phyloP scores from a whole-genome alignment of 2,113 vertebrate genomes.

The Cisticola juncidis region DNA sequence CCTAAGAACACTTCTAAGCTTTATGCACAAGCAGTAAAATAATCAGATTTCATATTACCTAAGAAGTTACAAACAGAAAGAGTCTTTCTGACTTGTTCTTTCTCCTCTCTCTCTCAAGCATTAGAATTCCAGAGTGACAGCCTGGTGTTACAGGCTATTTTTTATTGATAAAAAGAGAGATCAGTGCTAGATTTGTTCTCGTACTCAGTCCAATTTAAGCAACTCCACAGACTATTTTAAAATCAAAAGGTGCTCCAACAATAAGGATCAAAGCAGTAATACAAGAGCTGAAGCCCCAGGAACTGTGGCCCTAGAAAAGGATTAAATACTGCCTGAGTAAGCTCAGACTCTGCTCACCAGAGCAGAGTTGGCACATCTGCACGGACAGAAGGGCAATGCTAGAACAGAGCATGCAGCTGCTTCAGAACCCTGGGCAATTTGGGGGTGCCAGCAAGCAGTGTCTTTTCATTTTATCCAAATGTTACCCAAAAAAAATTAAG shows the following conservation, averaged over 20 bases:
- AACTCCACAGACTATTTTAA: background rate
- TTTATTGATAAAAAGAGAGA: background rate
- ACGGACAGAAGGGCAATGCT: background rate
- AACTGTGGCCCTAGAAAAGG: background rate
- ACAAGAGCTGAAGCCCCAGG: background rate
- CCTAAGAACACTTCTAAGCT: background rate
- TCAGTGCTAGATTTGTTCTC: background rate
- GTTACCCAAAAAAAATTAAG: background rate
- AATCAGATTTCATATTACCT: background rate
- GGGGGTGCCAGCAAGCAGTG: background rate
- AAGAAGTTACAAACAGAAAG: background rate
- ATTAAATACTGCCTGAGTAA: constrained; percentile 34
- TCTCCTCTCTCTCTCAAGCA: background rate
- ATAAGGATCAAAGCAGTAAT: constrained; percentile 1
- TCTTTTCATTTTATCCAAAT: background rate
- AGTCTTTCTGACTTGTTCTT: background rate
- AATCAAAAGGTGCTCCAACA: background rate
- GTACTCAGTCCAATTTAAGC: background rate
- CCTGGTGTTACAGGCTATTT: background rate
- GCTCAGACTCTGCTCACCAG: background rate
- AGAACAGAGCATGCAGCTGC: background rate
- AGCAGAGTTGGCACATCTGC: background rate
- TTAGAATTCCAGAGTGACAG: background rate
- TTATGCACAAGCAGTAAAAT: background rate
- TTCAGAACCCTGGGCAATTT: background rate